phyloP scores from a whole-genome alignment of 2,888 invertebrate genomes.

The Harpalus rufipes region DNA sequence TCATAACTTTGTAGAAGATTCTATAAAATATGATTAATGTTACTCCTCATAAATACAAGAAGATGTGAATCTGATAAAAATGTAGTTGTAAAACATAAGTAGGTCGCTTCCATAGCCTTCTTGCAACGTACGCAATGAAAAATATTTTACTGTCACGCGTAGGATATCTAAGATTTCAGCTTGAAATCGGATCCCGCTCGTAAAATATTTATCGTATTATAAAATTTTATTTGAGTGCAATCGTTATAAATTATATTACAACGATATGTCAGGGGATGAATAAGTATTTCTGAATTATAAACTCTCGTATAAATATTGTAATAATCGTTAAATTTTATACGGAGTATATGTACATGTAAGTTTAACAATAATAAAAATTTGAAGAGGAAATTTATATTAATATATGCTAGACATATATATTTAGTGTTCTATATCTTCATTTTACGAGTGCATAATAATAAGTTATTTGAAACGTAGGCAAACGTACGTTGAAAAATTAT shows the following conservation, averaged over 20 bases:
- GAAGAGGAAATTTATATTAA: too few species aligned
- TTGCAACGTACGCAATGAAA: constrained; percentile 26
- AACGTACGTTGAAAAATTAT: not conserved
- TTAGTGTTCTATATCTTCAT: too few species aligned
- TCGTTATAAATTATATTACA: constrained; percentile 36
- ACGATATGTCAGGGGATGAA: constrained; percentile 17
- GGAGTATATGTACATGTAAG: not conserved
- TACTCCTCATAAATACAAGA: constrained; percentile 8
- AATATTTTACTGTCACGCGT: constrained; percentile 36
- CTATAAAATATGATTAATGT: not conserved
- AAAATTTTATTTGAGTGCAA: constrained; percentile 35
- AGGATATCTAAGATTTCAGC: constrained; percentile 35
- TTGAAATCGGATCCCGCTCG: constrained; percentile 20
- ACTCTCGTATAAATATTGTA: not conserved
- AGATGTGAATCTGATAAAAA: not conserved
- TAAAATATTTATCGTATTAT: constrained; percentile 45
- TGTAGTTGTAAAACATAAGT: constrained; percentile 3
- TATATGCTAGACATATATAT: too few species aligned
- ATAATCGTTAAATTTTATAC: not conserved
- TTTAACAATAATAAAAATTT: not conserved
- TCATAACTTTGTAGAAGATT: not conserved
- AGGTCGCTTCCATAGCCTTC: not conserved
- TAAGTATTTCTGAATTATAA: not conserved
- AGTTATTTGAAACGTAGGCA: not conserved
- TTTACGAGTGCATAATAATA: too few species aligned